phyloP scores from a whole-genome alignment of 2,113 vertebrate species.

The Octodon degus region DNA sequence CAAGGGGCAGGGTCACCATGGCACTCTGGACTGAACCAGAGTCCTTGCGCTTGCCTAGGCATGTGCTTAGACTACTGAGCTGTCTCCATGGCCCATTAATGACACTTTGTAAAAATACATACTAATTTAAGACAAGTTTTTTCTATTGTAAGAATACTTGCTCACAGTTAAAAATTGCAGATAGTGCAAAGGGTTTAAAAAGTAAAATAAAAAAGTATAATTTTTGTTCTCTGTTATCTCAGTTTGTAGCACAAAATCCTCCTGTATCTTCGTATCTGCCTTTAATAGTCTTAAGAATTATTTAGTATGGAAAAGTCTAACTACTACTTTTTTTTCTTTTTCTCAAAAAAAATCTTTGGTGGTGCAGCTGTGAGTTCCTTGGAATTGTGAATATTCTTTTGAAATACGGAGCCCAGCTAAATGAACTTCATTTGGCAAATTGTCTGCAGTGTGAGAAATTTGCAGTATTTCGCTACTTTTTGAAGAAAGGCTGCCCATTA shows the following conservation, averaged over 20 bases:
- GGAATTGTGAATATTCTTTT: conserved; percentile 85
- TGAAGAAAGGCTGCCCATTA: conserved; percentile 83
- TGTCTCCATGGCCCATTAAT: not conserved
- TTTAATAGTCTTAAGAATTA: conserved; percentile 21
- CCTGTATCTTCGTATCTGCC: not conserved
- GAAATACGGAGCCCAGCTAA: conserved; percentile 84
- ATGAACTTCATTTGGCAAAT: conserved; percentile 84
- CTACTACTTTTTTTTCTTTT: not conserved
- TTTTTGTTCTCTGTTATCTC: not conserved
- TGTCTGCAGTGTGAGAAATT: conserved; percentile 85
- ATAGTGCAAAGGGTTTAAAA: not conserved
- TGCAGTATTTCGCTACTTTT: conserved; percentile 85
- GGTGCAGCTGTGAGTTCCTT: conserved; percentile 75
- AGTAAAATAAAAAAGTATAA: not conserved
- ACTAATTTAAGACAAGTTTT: conserved; percentile 2
- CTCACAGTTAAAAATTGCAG: conserved; percentile 18
- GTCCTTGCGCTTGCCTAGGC: too few relatives aligned
- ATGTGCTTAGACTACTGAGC: too few relatives aligned
- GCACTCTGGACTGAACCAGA: too few relatives aligned
- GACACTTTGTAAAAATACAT: conserved; percentile 6
- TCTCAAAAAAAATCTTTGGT: not conserved
- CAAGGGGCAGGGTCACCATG: too few relatives aligned
- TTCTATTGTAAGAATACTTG: conserved; percentile 23
- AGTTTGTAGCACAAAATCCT: not conserved
- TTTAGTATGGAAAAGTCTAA: conserved; percentile 42